Base-by-base conservation (phyloP, 2,113 vertebrate genomes). In the Cercocebus atys region DNA sequence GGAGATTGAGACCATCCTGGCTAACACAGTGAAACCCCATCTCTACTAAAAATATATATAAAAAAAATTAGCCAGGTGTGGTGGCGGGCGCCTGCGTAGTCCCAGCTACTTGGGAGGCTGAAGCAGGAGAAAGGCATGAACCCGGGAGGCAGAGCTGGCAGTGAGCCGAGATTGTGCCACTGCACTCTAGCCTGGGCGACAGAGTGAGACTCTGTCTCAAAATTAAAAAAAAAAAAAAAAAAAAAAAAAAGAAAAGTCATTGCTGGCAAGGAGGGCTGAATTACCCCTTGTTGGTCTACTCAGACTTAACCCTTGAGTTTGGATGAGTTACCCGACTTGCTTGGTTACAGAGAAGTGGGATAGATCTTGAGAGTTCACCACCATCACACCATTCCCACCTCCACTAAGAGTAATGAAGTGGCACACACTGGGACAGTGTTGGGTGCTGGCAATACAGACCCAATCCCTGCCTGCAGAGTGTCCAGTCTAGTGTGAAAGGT, bases 281-380 rank as follows among this genome's bases (percentile, higher is more conserved):
- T 17, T 40, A 45, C 25, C 45, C 57, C 52, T 18, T 8, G 12
- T 8, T 78, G 64, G 82, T 83, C 68, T 55, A n/a, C 25, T 17
- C n/a, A 61, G 55, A 38, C 38, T 80, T 13, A 72, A 50, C 22
- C 40, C 30, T 81, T 81, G 83, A 80, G 23, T 76, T 57, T 25
- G 64, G 20, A 45, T 40, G 25, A 52, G 35, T 82, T 43, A 30
- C 40, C 0, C 0, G 0, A 90, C 16, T n/a, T 84, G 50, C 59
- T 78, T 38, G n/a, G 13, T 50, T 47, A 80, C 80, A 66, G 57
- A 83, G 52, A 61, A 64, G 18, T 38, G 73, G 68, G 47, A 20
- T 13, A 84, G 68, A 84, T 50, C 35, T 35, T n/a, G 20, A 84
- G 14, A 64, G 30, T 30, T 50, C 43, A 93, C 5, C 72, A 84